phyloP scores from a whole-genome alignment of 2,113 vertebrate species.

The Rhegmatorhina hoffmannsi region DNA sequence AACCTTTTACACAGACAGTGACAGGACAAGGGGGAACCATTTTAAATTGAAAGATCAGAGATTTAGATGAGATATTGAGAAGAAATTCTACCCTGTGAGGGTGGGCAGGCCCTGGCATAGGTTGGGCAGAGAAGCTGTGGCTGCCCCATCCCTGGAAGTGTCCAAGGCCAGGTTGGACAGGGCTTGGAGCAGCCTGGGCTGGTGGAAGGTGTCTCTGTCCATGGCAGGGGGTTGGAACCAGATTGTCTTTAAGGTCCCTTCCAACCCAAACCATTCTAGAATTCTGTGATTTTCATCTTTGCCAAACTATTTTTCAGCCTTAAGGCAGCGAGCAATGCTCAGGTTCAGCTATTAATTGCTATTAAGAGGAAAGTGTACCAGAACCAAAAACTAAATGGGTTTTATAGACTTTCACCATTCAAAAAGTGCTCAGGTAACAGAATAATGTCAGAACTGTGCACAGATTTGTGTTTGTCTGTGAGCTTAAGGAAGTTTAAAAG shows the following conservation, averaged over 20 bases:
- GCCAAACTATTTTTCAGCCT: not conserved
- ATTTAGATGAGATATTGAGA: not conserved
- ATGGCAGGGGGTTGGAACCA: fast-evolving
- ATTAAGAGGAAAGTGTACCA: fast-evolving
- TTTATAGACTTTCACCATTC: not conserved
- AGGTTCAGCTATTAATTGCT: not conserved
- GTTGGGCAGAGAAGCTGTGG: not conserved
- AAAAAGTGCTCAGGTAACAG: not conserved
- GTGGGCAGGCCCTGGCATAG: not conserved
- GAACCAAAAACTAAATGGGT: not conserved
- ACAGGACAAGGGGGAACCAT: not conserved
- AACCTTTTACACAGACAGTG: not conserved
- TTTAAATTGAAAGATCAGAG: not conserved
- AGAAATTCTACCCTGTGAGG: not conserved
- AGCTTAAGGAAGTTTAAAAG: not conserved
- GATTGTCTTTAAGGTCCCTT: not conserved
- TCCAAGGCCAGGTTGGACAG: not conserved
- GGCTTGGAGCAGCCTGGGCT: not conserved
- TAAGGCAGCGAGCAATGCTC: not conserved
- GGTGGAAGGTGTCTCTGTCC: not conserved
- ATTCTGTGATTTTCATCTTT: not conserved
- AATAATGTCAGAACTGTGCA: not conserved
- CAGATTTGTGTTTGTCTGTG: not conserved
- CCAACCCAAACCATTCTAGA: not conserved
- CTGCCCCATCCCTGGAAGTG: not conserved